phyloP scores from a whole-genome alignment of 2,888 invertebrate genomes.

The Machimus rusticus region DNA sequence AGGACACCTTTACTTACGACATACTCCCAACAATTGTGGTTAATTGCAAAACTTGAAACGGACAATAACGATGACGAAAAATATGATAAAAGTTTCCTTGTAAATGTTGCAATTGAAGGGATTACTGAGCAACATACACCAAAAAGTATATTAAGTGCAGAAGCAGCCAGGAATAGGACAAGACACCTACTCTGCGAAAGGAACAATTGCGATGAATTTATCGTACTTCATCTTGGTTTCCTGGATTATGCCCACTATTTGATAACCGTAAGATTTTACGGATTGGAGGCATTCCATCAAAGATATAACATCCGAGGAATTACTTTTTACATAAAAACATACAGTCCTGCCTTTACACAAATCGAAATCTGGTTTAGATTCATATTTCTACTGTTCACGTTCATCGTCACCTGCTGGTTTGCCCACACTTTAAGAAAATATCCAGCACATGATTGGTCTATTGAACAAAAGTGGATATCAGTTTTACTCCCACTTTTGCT shows the following conservation, averaged over 20 bases:
- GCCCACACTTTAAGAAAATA: constrained; percentile 88
- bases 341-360: constrained; percentile 95
- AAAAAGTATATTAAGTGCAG: constrained; percentile 70
- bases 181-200: constrained; percentile 82
- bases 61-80: constrained; percentile 87
- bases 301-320: constrained; percentile 85
- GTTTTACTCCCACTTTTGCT: constrained; percentile 84
- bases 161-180: constrained; percentile 78
- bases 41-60: constrained; percentile 84
- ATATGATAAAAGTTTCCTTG: constrained; percentile 88
- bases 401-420: constrained; percentile 89
- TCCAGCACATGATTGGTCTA: constrained; percentile 91
- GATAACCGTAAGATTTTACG: constrained; percentile 83
- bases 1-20: constrained; percentile 85
- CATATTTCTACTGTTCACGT: constrained; percentile 87
- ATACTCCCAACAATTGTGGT: constrained; percentile 93
- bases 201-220: constrained; percentile 85
- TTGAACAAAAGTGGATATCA: constrained; percentile 97
- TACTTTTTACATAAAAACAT: constrained; percentile 89
- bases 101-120: constrained; percentile 85
- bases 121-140: constrained; percentile 78
- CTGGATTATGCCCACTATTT: constrained; percentile 89
- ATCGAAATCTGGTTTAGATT: constrained; percentile 97
- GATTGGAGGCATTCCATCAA: constrained; percentile 83
- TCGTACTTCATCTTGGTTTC: constrained; percentile 87